Percentiles rank a stretch among this genome's conserved stretches.
Conservation (phyloP, 2,113 vertebrate genomes). For the Zingel zingel region DNA sequence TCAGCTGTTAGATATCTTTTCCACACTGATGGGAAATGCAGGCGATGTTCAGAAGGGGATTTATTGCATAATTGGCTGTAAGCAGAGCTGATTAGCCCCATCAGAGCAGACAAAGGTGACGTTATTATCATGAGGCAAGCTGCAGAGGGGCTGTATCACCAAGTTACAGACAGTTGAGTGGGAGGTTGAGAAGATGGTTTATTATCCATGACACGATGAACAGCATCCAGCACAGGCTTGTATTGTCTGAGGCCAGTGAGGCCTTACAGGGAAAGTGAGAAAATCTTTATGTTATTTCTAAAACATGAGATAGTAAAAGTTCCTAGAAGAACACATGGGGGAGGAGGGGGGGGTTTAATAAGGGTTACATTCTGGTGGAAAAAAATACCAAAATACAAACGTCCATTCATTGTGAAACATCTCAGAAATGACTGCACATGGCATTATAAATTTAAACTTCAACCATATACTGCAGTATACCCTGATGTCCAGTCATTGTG, state of each 20-base stretch:
- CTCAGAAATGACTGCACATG: background rate
- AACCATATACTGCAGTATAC: background rate
- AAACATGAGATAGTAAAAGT: constrained; percentile 12
- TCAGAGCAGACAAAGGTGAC: constrained; percentile 19
- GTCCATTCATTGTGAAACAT: background rate
- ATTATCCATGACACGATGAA: constrained; percentile 32
- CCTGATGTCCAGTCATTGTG: background rate
- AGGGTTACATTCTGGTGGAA: background rate
- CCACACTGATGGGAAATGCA: constrained; percentile 12
- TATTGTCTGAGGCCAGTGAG: constrained; percentile 41
- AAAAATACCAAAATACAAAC: background rate
- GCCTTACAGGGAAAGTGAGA: constrained; percentile 1
- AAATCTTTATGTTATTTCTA: constrained; percentile 21
- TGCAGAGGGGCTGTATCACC: constrained; percentile 14
- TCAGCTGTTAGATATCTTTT: constrained; percentile 1
- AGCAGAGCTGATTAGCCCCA: constrained; percentile 2
- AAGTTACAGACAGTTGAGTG: constrained; percentile 17
- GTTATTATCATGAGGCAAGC: constrained; percentile 19
- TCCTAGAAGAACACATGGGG: background rate
- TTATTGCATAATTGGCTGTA: background rate
- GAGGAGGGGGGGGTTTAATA: background rate
- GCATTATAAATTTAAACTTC: background rate
- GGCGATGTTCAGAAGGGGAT: constrained; percentile 6
- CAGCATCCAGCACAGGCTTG: constrained; percentile 10
- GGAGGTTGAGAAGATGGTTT: constrained; percentile 40